Conservation (phyloP, 2,888 invertebrate species). For the Ormyrus pomaceus region DNA sequence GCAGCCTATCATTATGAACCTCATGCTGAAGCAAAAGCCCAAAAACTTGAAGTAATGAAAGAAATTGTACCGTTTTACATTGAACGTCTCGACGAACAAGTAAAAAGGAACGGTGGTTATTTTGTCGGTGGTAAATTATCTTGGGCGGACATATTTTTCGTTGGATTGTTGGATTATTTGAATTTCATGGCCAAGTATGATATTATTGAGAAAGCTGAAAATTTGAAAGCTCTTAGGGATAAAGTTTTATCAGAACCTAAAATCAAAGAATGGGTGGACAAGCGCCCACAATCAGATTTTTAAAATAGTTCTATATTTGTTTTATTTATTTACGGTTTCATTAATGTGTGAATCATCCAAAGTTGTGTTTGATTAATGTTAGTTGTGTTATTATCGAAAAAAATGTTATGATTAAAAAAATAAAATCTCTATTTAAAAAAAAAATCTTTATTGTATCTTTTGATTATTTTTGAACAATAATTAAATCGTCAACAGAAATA, state of each 20-base stretch:
- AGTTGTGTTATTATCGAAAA: too few species aligned
- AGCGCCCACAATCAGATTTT: conserved; percentile 70
- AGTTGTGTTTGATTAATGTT: too few species aligned
- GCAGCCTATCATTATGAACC: too few species aligned
- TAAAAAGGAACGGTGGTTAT: conserved; percentile 80
- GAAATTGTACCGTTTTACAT: not conserved
- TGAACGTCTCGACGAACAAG: conserved; percentile 77
- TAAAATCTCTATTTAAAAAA: too few species aligned
- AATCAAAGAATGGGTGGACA: conserved; percentile 82
- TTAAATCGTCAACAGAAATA: too few species aligned
- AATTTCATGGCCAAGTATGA: conserved; percentile 78
- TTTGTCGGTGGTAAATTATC: conserved; percentile 77
- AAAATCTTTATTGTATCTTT: too few species aligned
- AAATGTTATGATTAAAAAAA: too few species aligned
- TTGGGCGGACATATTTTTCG: conserved; percentile 82
- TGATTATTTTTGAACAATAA: too few species aligned
- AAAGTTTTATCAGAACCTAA: conserved; percentile 78
- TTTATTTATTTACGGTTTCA: not conserved
- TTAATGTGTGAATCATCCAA: too few species aligned
- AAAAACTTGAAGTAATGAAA: too few species aligned
- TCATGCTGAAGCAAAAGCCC: too few species aligned
- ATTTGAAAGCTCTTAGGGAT: conserved; percentile 78
- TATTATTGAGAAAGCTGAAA: conserved; percentile 79
- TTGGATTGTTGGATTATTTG: conserved; percentile 79
- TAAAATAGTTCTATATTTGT: not conserved